A percentile compares a stretch with the other conserved stretches of the same genome.
These are phyloP conservation scores for Suncus etruscus DNA, from an alignment of 2,113 vertebrate genomes.

Conservation along the genomic window DNA sequence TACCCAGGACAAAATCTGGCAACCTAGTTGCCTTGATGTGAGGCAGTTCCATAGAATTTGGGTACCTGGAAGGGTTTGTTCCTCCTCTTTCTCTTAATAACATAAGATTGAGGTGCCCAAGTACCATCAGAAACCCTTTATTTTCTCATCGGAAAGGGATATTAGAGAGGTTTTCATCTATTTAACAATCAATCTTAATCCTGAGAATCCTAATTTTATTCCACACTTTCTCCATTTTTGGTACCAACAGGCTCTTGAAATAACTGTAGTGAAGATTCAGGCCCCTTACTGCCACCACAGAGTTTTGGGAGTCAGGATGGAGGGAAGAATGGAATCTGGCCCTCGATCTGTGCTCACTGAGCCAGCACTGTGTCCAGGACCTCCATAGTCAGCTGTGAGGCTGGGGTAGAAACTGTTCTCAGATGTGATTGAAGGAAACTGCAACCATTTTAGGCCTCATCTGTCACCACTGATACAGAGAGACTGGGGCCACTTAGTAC, in stretches of 20 bases:
- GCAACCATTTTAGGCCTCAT: neutral
- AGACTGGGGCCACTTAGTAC: neutral
- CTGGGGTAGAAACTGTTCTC: neutral
- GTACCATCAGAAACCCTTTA: neutral
- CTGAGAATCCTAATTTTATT: neutral
- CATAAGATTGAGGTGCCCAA: neutral
- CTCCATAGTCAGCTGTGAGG: no score
- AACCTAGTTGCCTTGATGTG: neutral
- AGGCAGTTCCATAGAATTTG: neutral
- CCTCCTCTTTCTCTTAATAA: neutral
- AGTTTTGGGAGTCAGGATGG: neutral
- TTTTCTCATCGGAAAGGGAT: constrained; percentile 33
- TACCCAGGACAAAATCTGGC: neutral
- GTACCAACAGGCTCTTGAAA: neutral
- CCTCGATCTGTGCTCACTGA: neutral
- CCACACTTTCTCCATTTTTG: neutral
- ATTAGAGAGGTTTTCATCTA: neutral
- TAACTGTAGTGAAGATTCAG: neutral
- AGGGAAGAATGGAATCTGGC: neutral
- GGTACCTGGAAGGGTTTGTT: neutral
- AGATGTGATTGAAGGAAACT: neutral
- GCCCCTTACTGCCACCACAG: no score
- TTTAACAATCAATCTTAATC: neutral
- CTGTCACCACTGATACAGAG: neutral
- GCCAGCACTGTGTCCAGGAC: neutral